phyloP scores from a whole-genome alignment of 2,888 invertebrate species.

The Ormyrus nitidulus region DNA sequence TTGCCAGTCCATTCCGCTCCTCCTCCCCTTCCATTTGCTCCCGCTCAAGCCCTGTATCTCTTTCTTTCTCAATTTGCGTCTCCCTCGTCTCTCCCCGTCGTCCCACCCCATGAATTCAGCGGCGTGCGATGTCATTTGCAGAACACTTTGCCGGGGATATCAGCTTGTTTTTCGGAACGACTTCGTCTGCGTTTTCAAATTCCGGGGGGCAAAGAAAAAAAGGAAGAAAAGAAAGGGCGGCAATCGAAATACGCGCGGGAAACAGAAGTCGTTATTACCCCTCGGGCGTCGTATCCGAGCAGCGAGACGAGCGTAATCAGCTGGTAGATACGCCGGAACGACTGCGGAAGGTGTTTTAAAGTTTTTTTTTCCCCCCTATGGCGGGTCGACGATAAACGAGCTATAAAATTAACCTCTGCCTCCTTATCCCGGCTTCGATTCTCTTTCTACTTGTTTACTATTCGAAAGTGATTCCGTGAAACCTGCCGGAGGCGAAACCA shows the following conservation, averaged over 20 bases:
- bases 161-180: constrained; percentile 30
- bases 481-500: too few species aligned
- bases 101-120: constrained; percentile 32
- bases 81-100: not conserved
- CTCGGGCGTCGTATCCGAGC: constrained; percentile 9
- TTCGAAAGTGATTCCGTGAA: too few species aligned
- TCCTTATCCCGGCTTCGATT: too few species aligned
- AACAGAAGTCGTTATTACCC: constrained; percentile 28
- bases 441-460: too few species aligned
- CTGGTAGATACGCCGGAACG: not conserved
- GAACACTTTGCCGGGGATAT: constrained; percentile 39
- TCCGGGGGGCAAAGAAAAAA: not conserved
- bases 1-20: constrained; percentile 24
- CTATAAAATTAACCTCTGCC: constrained; percentile 22
- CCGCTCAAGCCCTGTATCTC: constrained; percentile 1
- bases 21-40: not conserved
- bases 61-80: constrained; percentile 25
- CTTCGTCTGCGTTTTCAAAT: constrained; percentile 48
- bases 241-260: constrained; percentile 25
- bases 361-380: not conserved
- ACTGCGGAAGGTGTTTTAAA: not conserved
- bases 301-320: constrained; percentile 20
- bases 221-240: not conserved
- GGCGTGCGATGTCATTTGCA: constrained; percentile 39
- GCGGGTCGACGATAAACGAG: not conserved